Evolutionary conservation across 2,113 vertebrate species (phyloP), one percentile per base, ranked within the genome.

Genomic region (Phylloscopus trochilus): DNA sequence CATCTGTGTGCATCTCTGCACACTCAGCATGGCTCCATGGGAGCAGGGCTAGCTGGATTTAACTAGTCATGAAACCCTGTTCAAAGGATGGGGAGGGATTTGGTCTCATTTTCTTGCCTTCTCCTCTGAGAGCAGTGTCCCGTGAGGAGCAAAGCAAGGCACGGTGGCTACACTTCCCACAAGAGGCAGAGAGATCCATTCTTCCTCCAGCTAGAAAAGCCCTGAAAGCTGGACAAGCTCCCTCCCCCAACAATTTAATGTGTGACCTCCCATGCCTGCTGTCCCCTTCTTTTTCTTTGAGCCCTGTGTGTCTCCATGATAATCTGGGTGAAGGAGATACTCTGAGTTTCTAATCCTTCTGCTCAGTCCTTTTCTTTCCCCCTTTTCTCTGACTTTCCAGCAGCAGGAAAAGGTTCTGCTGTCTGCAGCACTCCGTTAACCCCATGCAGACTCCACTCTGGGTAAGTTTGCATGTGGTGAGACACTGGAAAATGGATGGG

Each of bases 1-100:
- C 47, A 43, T 37, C 69, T 84, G 20, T 22, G 37, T 15, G 33
- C 41, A 11, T 27, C 53, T 91, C 73, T 33, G 6, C n/a, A 2
- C 1, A 6, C 31, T 15, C 30, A 52, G 60, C 9, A 1, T 5
- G 4, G 78, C 58, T 59, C 47, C 35, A 2, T 0, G 19, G 1
- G 6, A 81, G 56, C 62, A 53, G 26, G 52, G 19, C 33, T 74
- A 6, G 31, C 55, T 70, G 78, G n/a, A 10, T 78, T 78, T 53
- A 53, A n/a, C 64, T 20, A 4, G 9, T 66, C 18, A 26, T 15
- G 19, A 20, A 5, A 23, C 30, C 7, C 35, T 56, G 15, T 10
- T 41, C 31, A 37, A 74, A 62, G 55, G 14, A 35, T 18, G 51
- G 46, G 10, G 6, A 41, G 24, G 70, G 10, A 53, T 69, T 37